A percentile compares a stretch with the other conserved stretches of the same genome.
phyloP scores from a whole-genome alignment of 2,888 invertebrate species.

The Brachypalpus laphriformis region DNA sequence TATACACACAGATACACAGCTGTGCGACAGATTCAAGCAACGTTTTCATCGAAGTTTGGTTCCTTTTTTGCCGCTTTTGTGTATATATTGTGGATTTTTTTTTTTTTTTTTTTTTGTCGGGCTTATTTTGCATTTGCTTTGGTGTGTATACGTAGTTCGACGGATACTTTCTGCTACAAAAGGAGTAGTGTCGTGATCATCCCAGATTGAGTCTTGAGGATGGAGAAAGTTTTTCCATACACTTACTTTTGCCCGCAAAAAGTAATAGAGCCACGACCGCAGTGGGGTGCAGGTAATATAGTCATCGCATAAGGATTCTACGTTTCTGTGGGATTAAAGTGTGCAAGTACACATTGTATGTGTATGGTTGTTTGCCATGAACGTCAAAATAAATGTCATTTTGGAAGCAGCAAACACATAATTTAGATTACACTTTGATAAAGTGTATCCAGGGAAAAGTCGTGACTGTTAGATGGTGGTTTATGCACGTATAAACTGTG shows the following conservation, averaged over 20 bases:
- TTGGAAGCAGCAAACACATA: constrained; percentile 37
- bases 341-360: constrained; percentile 8
- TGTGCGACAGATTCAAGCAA: constrained; percentile 16
- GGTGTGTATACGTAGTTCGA: constrained; percentile 9
- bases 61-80: constrained; percentile 27
- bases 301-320: not conserved
- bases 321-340: constrained; percentile 32
- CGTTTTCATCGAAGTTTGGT: constrained; percentile 58
- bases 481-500: not conserved
- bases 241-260: constrained; percentile 8
- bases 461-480: not conserved
- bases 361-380: constrained; percentile 27
- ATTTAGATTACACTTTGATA: constrained; percentile 43
- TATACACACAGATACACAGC: constrained; percentile 27
- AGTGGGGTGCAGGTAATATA: constrained; percentile 36
- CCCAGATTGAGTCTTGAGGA: constrained; percentile 49
- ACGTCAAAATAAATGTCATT: constrained; percentile 52
- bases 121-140: constrained; percentile 37
- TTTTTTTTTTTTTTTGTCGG: not conserved
- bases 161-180: constrained; percentile 22
- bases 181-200: constrained; percentile 41
- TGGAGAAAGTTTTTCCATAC: constrained; percentile 46
- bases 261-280: constrained; percentile 2
- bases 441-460: constrained; percentile 14
- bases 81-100: not conserved